Evolutionary conservation across 2,797 vertebrate species (phyloP).

Genomic region (Microctenopoma stevenorrisi): DNA sequence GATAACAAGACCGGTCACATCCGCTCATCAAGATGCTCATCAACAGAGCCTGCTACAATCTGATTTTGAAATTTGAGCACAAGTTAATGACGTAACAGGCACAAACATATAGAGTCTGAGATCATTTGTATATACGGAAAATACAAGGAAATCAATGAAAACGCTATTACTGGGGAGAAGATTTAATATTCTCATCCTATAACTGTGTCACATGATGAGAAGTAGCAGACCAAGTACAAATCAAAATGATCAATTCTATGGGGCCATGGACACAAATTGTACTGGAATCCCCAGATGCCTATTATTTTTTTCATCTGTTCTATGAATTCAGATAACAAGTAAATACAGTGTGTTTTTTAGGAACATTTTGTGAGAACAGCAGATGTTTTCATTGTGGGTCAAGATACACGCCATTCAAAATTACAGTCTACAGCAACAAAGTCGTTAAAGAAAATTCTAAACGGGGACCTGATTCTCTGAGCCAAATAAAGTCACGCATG

Average conservation of each 20-base stretch:
- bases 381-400: background rate
- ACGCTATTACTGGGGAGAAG: background rate
- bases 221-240: conserved; percentile 4
- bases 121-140: accelerated
- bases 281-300: background rate
- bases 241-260: conserved; percentile 9
- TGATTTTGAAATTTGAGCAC: background rate
- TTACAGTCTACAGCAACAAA: background rate
- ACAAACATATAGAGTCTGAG: background rate
- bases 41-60: background rate
- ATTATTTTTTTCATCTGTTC: conserved; percentile 9
- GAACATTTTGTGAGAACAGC: background rate
- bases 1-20: background rate
- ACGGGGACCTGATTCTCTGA: background rate
- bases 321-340: background rate
- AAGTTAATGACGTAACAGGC: background rate
- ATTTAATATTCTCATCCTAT: background rate
- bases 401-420: background rate
- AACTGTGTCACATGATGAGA: background rate
- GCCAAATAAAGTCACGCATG: conserved; percentile 4
- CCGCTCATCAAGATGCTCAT: conserved; percentile 13
- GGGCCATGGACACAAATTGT: background rate
- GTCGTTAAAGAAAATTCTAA: background rate
- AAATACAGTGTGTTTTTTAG: background rate
- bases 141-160: background rate